Evolutionary conservation across 2,113 vertebrate genomes (phyloP).

Genomic region (Struthio camelus): DNA sequence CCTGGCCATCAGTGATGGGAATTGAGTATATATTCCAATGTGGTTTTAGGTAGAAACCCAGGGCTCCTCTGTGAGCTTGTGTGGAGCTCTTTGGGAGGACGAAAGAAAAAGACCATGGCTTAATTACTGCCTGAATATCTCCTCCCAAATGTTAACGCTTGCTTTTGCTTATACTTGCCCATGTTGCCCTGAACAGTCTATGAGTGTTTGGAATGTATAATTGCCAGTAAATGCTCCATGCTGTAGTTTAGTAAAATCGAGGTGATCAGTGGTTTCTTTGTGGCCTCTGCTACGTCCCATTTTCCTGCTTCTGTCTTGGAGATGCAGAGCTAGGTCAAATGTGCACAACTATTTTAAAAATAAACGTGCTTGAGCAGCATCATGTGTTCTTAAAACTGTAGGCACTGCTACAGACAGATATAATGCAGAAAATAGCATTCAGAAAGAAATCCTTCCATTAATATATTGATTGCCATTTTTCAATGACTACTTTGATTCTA

Average conservation of each 20-base stretch:
- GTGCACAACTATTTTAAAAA: conserved; percentile 16
- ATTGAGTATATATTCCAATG: background rate
- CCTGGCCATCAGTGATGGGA: background rate
- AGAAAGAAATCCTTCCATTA: conserved; percentile 29
- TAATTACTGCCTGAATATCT: background rate
- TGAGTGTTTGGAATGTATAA: conserved; percentile 26
- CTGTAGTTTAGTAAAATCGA: background rate
- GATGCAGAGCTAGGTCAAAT: background rate
- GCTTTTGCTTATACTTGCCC: background rate
- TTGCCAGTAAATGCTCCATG: background rate
- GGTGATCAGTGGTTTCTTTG: conserved; percentile 21
- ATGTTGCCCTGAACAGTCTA: background rate
- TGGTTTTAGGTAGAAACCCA: background rate
- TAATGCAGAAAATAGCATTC: background rate
- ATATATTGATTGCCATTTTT: background rate
- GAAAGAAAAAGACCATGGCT: background rate
- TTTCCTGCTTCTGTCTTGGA: background rate
- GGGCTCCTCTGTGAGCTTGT: background rate
- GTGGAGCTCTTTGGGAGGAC: background rate
- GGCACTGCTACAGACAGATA: background rate
- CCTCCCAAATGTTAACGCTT: background rate
- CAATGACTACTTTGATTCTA: background rate
- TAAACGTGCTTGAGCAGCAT: background rate
- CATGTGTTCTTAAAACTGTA: background rate
- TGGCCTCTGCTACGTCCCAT: background rate